Conservation (phyloP, 2,797 vertebrate genomes). For the Crenuchus spilurus region DNA sequence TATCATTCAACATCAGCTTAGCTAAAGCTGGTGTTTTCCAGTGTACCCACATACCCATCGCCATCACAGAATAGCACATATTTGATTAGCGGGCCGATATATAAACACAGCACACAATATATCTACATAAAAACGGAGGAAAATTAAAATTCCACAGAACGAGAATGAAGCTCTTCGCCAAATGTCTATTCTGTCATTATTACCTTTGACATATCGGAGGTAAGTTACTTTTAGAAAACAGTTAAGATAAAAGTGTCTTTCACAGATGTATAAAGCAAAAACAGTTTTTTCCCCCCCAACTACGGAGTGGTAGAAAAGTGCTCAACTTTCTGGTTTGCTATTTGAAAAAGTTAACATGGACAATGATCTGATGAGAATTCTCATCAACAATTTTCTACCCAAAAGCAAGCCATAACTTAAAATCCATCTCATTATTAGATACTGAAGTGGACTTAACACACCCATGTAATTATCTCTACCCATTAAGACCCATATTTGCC, state of each 20-base stretch:
- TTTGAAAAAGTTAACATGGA: neutral
- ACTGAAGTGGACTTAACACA: constrained; percentile 9
- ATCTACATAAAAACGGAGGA: constrained; percentile 48
- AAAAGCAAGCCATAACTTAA: constrained; percentile 8
- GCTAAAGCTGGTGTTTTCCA: constrained; percentile 54
- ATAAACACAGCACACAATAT: constrained; percentile 51
- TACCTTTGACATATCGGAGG: constrained; percentile 56
- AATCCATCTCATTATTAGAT: constrained; percentile 15
- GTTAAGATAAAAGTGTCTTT: constrained; percentile 39
- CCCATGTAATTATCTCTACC: constrained; percentile 30
- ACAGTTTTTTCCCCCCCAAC: constrained; percentile 25
- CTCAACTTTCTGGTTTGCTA: constrained; percentile 38
- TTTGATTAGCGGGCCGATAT: constrained; percentile 50
- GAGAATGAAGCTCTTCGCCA: constrained; percentile 42
- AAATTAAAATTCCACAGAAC: constrained; percentile 49
- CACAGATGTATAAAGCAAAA: constrained; percentile 41
- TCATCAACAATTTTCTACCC: neutral
- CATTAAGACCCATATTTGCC: constrained; percentile 42
- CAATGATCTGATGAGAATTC: neutral
- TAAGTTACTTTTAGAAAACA: constrained; percentile 49
- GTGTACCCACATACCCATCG: constrained; percentile 43
- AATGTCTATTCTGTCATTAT: constrained; percentile 40
- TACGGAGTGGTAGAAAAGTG: constrained; percentile 52
- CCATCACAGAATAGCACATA: constrained; percentile 51
- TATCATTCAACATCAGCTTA: constrained; percentile 39